These are phyloP conservation scores for Philaethria dido DNA, from an alignment of 2,888 invertebrate species.

Conservation along the genomic window DNA sequence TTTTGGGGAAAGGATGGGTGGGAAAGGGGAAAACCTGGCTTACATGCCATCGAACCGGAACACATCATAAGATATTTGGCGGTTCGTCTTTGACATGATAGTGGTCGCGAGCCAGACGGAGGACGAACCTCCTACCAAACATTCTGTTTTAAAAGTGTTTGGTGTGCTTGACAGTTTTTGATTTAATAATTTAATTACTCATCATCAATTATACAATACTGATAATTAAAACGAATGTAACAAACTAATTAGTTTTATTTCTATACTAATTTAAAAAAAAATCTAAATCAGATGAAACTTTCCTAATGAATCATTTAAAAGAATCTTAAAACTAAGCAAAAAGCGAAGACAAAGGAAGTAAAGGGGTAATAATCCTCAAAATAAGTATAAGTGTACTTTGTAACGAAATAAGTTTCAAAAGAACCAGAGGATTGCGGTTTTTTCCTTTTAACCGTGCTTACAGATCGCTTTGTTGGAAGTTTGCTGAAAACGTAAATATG, in stretches of 20 bases:
- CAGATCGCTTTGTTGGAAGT: slow-evolving; percentile 40
- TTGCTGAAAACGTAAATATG: slow-evolving; percentile 36
- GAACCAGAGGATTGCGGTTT: slow-evolving; percentile 69
- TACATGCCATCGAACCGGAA: no score
- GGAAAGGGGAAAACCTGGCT: no score
- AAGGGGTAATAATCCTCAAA: slow-evolving; percentile 62
- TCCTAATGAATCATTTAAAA: slow-evolving; percentile 36
- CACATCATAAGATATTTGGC: no score
- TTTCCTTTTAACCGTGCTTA: slow-evolving; percentile 51
- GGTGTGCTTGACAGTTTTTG: no score
- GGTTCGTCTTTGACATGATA: no score
- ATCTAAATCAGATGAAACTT: slow-evolving; percentile 5
- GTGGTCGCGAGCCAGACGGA: no score
- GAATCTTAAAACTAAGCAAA: slow-evolving; percentile 36
- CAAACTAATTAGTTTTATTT: neutral
- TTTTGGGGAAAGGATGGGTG: no score
- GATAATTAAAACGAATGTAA: no score
- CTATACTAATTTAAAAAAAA: neutral
- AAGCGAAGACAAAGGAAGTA: slow-evolving; percentile 51
- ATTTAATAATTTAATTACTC: no score
- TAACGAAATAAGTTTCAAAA: slow-evolving; percentile 63
- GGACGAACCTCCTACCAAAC: no score
- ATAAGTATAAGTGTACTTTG: slow-evolving; percentile 53
- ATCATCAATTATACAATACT: no score
- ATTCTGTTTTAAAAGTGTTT: no score